These are phyloP conservation scores for Danaus plexippus DNA, from an alignment of 1,140 invertebrate genomes.

Conservation along the genomic window DNA sequence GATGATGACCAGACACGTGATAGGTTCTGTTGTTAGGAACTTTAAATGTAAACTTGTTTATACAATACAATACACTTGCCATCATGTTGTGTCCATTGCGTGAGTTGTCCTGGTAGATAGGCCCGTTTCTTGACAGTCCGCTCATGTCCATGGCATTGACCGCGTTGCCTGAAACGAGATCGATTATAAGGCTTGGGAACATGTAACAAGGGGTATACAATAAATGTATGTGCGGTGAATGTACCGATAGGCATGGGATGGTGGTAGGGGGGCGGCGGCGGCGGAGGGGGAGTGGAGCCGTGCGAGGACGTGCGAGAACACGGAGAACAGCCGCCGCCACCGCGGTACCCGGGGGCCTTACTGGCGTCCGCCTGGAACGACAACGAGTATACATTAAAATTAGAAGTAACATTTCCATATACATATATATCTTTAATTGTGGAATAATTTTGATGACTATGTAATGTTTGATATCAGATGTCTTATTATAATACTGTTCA, in stretches of 20 bases:
- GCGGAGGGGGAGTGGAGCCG: constrained; percentile 54
- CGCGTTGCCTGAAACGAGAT: constrained; percentile 44
- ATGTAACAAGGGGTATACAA: no score
- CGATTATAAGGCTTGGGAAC: no score
- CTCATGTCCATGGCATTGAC: constrained; percentile 63
- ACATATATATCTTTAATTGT: no score
- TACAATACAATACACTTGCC: constrained; percentile 30
- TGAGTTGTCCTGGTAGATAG: constrained; percentile 63
- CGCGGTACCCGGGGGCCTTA: constrained; percentile 86
- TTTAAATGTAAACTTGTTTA: no score
- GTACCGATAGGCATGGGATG: constrained; percentile 28
- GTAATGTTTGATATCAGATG: no score
- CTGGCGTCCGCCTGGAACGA: constrained; percentile 76
- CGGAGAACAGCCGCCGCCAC: constrained; percentile 57
- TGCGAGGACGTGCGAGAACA: constrained; percentile 58
- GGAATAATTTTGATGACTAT: no score
- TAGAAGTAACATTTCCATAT: no score
- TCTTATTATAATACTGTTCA: no score
- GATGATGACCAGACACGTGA: no score
- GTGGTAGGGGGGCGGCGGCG: constrained; percentile 30
- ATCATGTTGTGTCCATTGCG: constrained; percentile 67
- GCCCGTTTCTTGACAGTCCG: constrained; percentile 60
- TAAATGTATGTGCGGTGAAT: background rate
- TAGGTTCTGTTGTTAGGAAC: no score
- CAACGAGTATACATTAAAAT: background rate